Evolutionary conservation across 2,113 vertebrate species (phyloP).

Genomic region (Colinus virginianus): DNA sequence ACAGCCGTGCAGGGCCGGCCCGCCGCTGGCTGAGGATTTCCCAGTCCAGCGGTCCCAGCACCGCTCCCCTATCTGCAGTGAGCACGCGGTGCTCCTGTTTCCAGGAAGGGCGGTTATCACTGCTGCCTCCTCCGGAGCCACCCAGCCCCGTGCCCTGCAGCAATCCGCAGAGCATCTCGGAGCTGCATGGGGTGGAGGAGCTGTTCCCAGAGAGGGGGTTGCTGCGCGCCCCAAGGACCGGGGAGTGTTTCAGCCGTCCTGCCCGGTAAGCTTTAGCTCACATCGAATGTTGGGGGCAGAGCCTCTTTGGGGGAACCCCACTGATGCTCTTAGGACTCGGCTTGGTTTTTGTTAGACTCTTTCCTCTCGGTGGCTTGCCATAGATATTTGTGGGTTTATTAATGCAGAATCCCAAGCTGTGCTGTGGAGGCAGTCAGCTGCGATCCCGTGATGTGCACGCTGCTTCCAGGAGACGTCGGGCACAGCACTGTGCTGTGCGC

Average conservation of each 20-base stretch:
- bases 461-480: background rate
- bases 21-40: background rate
- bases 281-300: background rate
- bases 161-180: background rate
- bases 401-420: accelerated
- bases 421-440: accelerated
- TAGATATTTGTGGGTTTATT: accelerated
- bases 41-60: slow-evolving; percentile 11
- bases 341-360: accelerated
- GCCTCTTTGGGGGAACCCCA: background rate
- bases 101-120: background rate
- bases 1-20: accelerated
- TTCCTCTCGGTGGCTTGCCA: background rate
- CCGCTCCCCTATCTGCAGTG: background rate
- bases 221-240: background rate
- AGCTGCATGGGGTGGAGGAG: background rate
- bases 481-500: accelerated
- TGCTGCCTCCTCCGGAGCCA: background rate
- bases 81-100: background rate
- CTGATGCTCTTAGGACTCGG: background rate
- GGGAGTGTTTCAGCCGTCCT: background rate
- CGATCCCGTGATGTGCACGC: accelerated
- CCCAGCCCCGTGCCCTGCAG: background rate
- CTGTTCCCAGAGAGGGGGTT: background rate
- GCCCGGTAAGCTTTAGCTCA: background rate